phyloP scores from a whole-genome alignment of 2,888 invertebrate genomes.

The Volucella inanis region DNA sequence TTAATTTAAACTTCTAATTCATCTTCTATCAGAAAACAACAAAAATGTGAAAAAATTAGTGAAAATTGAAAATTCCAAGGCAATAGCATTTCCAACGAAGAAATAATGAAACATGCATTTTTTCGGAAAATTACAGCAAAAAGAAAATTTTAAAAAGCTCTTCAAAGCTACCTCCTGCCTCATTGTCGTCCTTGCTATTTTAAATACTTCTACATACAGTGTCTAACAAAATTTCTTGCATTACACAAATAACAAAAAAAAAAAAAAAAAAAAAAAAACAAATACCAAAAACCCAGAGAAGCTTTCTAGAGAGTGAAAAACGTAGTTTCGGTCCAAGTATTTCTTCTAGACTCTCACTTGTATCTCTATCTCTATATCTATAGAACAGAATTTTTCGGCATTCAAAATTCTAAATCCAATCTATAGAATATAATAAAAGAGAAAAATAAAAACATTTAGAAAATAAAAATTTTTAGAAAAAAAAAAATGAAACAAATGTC shows the following conservation, averaged over 20 bases:
- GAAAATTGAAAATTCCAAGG: slow-evolving; percentile 46
- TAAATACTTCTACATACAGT: slow-evolving; percentile 64
- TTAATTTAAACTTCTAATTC: background rate
- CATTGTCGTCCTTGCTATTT: slow-evolving; percentile 51
- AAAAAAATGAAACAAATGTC: slow-evolving; percentile 23
- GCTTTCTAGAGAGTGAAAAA: slow-evolving; percentile 35
- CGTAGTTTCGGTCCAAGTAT: slow-evolving; percentile 21
- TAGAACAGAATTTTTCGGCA: slow-evolving; percentile 18
- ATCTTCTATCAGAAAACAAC: slow-evolving; percentile 17
- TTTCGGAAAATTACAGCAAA: slow-evolving; percentile 73
- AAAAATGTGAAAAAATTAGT: slow-evolving; percentile 37
- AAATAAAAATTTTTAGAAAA: background rate
- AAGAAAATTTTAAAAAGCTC: slow-evolving; percentile 72
- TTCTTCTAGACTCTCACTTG: background rate
- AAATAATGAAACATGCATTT: slow-evolving; percentile 75
- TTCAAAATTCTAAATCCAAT: slow-evolving; percentile 13
- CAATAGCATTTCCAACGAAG: slow-evolving; percentile 36
- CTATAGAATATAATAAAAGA: slow-evolving; percentile 14
- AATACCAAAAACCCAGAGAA: slow-evolving; percentile 39
- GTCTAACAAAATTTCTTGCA: slow-evolving; percentile 58
- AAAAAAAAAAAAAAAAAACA: background rate
- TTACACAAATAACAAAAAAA: background rate
- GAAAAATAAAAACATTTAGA: slow-evolving; percentile 19
- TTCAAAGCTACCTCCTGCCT: slow-evolving; percentile 51
- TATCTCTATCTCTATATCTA: slow-evolving; percentile 37